Conservation (phyloP, 2,888 invertebrate genomes). For the Pterostichus niger region DNA sequence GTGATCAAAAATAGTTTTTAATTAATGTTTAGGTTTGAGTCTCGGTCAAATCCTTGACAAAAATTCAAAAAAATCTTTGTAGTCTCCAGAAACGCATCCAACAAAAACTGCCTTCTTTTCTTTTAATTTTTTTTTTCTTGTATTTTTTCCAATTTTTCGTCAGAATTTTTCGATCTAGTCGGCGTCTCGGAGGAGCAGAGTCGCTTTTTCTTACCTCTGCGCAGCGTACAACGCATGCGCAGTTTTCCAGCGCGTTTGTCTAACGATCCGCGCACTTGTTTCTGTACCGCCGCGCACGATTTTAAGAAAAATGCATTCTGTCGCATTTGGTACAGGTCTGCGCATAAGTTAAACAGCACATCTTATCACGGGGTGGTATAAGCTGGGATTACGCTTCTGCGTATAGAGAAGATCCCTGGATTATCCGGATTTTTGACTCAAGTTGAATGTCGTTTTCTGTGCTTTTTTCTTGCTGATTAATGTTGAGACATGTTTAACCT, state of each 20-base stretch:
- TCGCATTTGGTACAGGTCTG: slow-evolving; percentile 76
- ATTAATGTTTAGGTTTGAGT: too few relatives aligned
- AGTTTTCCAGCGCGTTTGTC: slow-evolving; percentile 70
- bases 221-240: slow-evolving; percentile 57
- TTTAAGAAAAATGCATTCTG: slow-evolving; percentile 77
- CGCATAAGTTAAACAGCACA: slow-evolving; percentile 72
- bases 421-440: slow-evolving; percentile 59
- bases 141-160: slow-evolving; percentile 38
- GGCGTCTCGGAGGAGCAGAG: slow-evolving; percentile 61
- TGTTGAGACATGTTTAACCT: slow-evolving; percentile 15
- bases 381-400: slow-evolving; percentile 48
- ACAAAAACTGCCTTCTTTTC: slow-evolving; percentile 44
- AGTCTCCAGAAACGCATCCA: background rate
- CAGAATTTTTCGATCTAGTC: slow-evolving; percentile 38
- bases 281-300: slow-evolving; percentile 75
- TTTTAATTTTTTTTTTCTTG: slow-evolving; percentile 60
- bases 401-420: slow-evolving; percentile 54
- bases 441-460: slow-evolving; percentile 59
- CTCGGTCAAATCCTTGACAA: background rate
- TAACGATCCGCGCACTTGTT: slow-evolving; percentile 77
- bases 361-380: slow-evolving; percentile 56
- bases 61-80: slow-evolving; percentile 7
- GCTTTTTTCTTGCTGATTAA: slow-evolving; percentile 47
- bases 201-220: slow-evolving; percentile 63
- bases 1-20: too few relatives aligned